These are phyloP conservation scores for Emydoidea blandingii DNA, from an alignment of 2,797 vertebrate species.

Conservation along the genomic window DNA sequence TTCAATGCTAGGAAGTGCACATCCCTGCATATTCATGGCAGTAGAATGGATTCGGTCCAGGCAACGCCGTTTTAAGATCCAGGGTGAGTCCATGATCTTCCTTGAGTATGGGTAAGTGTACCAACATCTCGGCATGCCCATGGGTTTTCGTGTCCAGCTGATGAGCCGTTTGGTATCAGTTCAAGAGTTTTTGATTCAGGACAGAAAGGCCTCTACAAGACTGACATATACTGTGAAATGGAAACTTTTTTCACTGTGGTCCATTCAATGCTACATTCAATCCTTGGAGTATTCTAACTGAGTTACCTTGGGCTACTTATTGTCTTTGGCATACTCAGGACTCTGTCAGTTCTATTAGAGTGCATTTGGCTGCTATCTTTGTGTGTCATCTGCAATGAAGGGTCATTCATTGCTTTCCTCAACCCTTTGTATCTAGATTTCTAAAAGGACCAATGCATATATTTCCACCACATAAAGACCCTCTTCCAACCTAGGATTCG, in stretches of 20 bases:
- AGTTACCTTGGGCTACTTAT: background rate
- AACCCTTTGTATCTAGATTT: background rate
- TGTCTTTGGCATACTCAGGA: background rate
- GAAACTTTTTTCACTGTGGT: background rate
- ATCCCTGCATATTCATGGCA: too few relatives aligned
- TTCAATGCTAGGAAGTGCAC: too few relatives aligned
- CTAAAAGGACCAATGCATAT: background rate
- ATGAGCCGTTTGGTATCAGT: background rate
- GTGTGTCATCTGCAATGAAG: background rate
- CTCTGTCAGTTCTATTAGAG: background rate
- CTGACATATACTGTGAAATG: background rate
- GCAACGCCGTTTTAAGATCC: too few relatives aligned
- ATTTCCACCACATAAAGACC: background rate
- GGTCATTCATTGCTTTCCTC: background rate
- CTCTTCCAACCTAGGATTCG: constrained; percentile 17
- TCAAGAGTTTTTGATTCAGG: background rate
- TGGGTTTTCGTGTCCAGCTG: background rate
- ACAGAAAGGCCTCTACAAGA: background rate
- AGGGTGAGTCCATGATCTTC: too few relatives aligned
- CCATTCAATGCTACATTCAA: background rate
- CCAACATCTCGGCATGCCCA: too few relatives aligned
- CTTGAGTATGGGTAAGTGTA: too few relatives aligned
- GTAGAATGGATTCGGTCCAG: too few relatives aligned
- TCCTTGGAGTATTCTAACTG: background rate
- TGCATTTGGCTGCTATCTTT: background rate